Evolutionary conservation across 2,113 vertebrate genomes (phyloP).

Genomic region (Heptranchias perlo): DNA sequence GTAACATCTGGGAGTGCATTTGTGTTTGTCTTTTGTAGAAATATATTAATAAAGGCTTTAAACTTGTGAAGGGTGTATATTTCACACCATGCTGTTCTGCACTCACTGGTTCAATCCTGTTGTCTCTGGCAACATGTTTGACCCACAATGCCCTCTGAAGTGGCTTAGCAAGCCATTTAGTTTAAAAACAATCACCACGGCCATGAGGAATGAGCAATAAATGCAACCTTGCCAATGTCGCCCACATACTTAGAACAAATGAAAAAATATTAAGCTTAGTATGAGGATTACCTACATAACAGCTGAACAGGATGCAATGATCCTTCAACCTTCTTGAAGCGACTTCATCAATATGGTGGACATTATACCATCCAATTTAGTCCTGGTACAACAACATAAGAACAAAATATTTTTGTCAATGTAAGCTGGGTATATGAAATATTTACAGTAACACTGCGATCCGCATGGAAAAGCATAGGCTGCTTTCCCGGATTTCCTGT

Average conservation of each 20-base stretch:
- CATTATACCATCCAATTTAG: background rate
- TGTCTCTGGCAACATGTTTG: background rate
- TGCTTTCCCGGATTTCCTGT: background rate
- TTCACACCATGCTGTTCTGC: background rate
- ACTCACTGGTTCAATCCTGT: background rate
- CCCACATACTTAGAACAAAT: background rate
- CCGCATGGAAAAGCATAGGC: background rate
- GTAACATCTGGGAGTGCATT: background rate
- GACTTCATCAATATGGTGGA: background rate
- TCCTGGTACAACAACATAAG: background rate
- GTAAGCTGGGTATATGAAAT: background rate
- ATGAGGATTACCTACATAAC: background rate
- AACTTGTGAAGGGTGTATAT: background rate
- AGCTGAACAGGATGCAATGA: background rate
- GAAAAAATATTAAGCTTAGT: background rate
- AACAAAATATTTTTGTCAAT: background rate
- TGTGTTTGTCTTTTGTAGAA: background rate
- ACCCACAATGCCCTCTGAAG: background rate
- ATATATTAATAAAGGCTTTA: background rate
- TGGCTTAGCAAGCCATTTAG: background rate
- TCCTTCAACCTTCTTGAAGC: background rate
- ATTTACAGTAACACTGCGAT: too few relatives aligned
- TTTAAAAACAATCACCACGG: background rate
- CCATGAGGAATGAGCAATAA: background rate
- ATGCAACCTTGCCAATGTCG: background rate